Conservation (phyloP, 2,888 invertebrate species). For the Acanthopleura granulata region DNA sequence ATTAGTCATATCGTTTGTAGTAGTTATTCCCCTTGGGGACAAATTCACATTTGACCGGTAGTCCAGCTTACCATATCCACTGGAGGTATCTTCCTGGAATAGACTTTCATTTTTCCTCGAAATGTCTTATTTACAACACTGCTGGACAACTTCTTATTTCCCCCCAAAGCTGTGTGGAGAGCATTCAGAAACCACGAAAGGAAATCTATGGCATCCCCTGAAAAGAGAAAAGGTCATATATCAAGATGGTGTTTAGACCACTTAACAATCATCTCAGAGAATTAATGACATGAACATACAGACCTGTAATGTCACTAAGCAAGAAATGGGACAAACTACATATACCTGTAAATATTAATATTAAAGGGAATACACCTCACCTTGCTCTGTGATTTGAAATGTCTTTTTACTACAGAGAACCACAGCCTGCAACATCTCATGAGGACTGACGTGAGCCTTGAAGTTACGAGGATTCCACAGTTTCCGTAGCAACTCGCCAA, state of each 20-base stretch:
- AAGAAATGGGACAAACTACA: too few relatives aligned
- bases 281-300: too few relatives aligned
- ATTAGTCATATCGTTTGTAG: too few relatives aligned
- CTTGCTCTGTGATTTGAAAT: conserved; percentile 98
- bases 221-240: conserved; percentile 30
- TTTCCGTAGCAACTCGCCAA: conserved; percentile 96
- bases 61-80: conserved; percentile 76
- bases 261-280: too few relatives aligned
- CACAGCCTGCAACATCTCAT: conserved; percentile 99
- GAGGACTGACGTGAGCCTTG: conserved; percentile 99
- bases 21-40: conserved; percentile 22
- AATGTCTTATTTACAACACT: conserved; percentile 97
- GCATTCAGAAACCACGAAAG: conserved; percentile 98
- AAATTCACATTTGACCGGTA: too few relatives aligned
- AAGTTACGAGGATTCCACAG: conserved; percentile 99
- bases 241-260: too few relatives aligned
- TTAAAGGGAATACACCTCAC: conserved; percentile 69
- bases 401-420: conserved; percentile 96
- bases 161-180: conserved; percentile 90
- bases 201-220: conserved; percentile 97
- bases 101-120: conserved; percentile 75
- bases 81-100: conserved; percentile 86
- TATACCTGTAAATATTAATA: neutral
- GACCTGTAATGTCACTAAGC: too few relatives aligned
- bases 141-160: conserved; percentile 79